Evolutionary conservation across 2,113 vertebrate genomes (phyloP).

Genomic region (Blennius ocellaris): DNA sequence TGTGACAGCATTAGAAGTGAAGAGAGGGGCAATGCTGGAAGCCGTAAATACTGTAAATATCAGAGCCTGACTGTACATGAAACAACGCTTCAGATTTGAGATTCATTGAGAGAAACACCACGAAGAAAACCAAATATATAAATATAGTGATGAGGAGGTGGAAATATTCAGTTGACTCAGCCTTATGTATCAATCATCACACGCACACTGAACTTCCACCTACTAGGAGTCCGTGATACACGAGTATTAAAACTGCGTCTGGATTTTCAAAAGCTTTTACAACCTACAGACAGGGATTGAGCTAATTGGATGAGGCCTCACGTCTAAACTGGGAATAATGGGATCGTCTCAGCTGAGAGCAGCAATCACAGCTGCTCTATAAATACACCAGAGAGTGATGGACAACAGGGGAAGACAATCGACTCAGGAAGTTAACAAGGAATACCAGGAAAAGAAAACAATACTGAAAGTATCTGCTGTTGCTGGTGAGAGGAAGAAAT

Average conservation of each 20-base stretch:
- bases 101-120: background rate
- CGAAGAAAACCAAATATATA: too few species aligned
- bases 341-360: conserved; percentile 32
- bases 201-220: too few species aligned
- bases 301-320: conserved; percentile 36
- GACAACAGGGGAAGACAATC: background rate
- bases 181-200: too few species aligned
- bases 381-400: conserved; percentile 32
- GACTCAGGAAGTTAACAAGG: conserved; percentile 30
- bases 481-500: background rate
- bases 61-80: background rate
- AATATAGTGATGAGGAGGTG: too few species aligned
- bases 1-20: conserved; percentile 1
- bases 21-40: conserved; percentile 6
- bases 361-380: conserved; percentile 31
- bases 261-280: too few species aligned
- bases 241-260: too few species aligned
- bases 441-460: background rate
- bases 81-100: background rate
- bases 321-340: conserved; percentile 55
- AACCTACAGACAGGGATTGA: too few species aligned
- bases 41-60: background rate
- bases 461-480: background rate
- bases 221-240: too few species aligned
- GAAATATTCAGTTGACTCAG: too few species aligned